These are phyloP conservation scores for Sorex araneus DNA, from an alignment of 2,113 vertebrate species.

Conservation along the genomic window DNA sequence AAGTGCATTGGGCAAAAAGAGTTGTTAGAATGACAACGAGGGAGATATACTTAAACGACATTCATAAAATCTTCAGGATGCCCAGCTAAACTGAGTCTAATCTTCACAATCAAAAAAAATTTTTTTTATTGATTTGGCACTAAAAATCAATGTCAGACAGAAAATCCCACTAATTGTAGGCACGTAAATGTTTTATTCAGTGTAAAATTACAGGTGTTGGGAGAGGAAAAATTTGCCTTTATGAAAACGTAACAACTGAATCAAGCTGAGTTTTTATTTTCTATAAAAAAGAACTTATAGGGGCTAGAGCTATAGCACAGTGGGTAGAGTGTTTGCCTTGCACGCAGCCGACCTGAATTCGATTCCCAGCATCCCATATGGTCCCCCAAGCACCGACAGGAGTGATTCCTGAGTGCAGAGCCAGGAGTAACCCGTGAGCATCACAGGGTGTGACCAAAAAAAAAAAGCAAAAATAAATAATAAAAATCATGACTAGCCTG, in stretches of 20 bases:
- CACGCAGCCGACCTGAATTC: no score
- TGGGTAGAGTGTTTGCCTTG: no score
- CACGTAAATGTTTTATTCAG: slow-evolving; percentile 36
- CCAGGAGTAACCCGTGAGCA: no score
- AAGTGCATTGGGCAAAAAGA: neutral
- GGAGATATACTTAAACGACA: neutral
- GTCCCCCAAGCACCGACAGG: no score
- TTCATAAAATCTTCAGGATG: slow-evolving; percentile 42
- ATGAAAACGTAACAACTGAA: neutral
- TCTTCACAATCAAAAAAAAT: neutral
- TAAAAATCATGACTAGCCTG: neutral
- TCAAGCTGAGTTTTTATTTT: no score
- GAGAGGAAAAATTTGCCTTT: slow-evolving; percentile 36
- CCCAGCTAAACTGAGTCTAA: neutral
- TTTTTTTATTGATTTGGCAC: slow-evolving; percentile 41
- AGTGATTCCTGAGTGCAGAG: no score
- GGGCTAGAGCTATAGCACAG: no score
- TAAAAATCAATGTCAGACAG: slow-evolving; percentile 37
- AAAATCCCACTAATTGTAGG: slow-evolving; percentile 37
- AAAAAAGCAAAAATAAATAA: no score
- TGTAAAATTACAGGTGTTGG: slow-evolving; percentile 42
- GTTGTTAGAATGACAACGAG: neutral
- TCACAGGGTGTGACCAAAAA: no score
- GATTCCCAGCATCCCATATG: no score
- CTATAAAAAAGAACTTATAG: no score